These are phyloP conservation scores for Sus scrofa DNA, from an alignment of 2,113 vertebrate species.

Conservation along the genomic window T2T-Sscrofa CM000822.6:67342501-67343000, in stretches of 20 bases:
- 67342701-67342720: background rate
- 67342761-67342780: background rate
- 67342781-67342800: background rate
- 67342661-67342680: too few relatives aligned
- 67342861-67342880: background rate
- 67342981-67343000: background rate
- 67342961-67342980: background rate
- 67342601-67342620: too few relatives aligned
- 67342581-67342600: too few relatives aligned
- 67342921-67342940: background rate
- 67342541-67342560: too few relatives aligned
- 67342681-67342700: too few relatives aligned
- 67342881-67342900: background rate
- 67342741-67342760: background rate
- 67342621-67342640: too few relatives aligned
- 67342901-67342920: background rate
- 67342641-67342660: too few relatives aligned
- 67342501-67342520: too few relatives aligned
- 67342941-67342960: background rate
- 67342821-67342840: background rate
- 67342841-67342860: background rate
- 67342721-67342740: background rate
- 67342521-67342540: too few relatives aligned
- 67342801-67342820: background rate
- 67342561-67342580: too few relatives aligned